A percentile compares a stretch with the other conserved stretches of the same genome.
Evolutionary conservation across 2,113 vertebrate species (phyloP).

Genomic region (Oreochromis aureus): DNA sequence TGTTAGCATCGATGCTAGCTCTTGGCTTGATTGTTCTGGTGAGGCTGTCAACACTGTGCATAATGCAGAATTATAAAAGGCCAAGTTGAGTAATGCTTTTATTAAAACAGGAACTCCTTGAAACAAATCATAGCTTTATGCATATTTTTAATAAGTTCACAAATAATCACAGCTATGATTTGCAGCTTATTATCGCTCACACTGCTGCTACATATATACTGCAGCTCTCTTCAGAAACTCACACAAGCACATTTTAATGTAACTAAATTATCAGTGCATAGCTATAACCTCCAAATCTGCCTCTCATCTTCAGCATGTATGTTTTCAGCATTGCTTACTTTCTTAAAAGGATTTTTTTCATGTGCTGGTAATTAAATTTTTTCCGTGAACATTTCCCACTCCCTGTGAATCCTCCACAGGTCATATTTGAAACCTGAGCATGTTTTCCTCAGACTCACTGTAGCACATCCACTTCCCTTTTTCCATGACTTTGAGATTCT

Average conservation of each 20-base stretch:
- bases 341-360: neutral
- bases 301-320: neutral
- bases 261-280: neutral
- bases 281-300: neutral
- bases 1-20: neutral
- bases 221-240: neutral
- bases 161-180: neutral
- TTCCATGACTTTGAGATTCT: neutral
- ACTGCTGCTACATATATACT: neutral
- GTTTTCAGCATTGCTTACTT: neutral
- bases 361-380: neutral
- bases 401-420: neutral
- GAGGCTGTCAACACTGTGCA: neutral
- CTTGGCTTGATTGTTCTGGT: neutral
- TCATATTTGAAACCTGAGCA: neutral
- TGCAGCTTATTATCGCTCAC: neutral
- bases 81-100: neutral
- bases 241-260: neutral
- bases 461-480: neutral
- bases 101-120: neutral
- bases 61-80: neutral
- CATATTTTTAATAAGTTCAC: neutral
- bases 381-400: neutral
- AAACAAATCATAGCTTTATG: neutral
- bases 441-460: neutral